A percentile compares a stretch with the other conserved stretches of the same genome.
phyloP scores from a whole-genome alignment of 2,113 vertebrate genomes.

The Nerophis lumbriciformis region DNA sequence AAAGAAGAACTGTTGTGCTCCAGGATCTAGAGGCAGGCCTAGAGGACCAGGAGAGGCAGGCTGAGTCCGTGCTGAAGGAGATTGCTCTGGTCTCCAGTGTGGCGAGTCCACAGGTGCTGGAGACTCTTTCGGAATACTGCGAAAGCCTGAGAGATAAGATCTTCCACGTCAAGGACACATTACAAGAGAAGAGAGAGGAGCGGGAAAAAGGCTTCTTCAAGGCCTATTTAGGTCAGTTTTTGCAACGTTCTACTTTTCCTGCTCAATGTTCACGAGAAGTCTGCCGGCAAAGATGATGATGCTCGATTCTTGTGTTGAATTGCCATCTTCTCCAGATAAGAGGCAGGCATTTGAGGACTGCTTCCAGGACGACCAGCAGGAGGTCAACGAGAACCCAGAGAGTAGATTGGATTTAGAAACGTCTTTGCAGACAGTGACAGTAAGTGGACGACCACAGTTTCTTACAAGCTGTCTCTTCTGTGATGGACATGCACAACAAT shows the following conservation, averaged over 20 bases:
- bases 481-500: no score
- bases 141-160: conserved; percentile 65
- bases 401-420: conserved; percentile 71
- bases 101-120: conserved; percentile 75
- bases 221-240: conserved; percentile 73
- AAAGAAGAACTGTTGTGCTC: not conserved
- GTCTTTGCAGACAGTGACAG: conserved; percentile 76
- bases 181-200: conserved; percentile 82
- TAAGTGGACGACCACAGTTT: conserved; percentile 49
- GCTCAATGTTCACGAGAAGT: no score
- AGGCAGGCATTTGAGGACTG: conserved; percentile 82
- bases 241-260: not conserved
- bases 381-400: conserved; percentile 81
- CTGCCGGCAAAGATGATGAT: no score
- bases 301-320: no score
- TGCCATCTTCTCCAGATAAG: conserved; percentile 70
- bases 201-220: conserved; percentile 77
- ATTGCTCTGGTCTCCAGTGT: conserved; percentile 71
- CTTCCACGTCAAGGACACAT: conserved; percentile 74
- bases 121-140: conserved; percentile 74
- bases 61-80: conserved; percentile 75
- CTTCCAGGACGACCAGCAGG: conserved; percentile 79
- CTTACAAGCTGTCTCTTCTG: not conserved
- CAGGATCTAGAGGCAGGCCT: conserved; percentile 83
- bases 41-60: conserved; percentile 77